Percentiles rank a stretch among this genome's conserved stretches.
Conservation (phyloP, 2,888 invertebrate genomes). For the Heliconius charithonia region DNA sequence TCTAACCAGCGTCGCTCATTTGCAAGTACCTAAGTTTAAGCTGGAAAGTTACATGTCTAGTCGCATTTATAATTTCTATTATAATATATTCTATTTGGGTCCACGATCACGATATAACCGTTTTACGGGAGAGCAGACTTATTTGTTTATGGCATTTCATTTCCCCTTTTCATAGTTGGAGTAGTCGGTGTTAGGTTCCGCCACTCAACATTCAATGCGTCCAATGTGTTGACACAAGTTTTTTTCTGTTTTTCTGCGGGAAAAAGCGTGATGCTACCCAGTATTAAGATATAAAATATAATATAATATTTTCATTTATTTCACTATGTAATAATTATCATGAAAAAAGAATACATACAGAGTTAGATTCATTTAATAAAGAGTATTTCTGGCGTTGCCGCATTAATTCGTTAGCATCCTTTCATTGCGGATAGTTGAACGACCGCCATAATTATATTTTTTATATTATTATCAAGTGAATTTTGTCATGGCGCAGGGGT, state of each 20-base stretch:
- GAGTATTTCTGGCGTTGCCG: conserved; percentile 35
- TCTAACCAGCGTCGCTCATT: conserved; percentile 11
- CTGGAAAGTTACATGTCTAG: neutral
- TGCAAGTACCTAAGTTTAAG: conserved; percentile 17
- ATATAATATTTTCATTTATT: neutral
- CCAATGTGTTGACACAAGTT: neutral
- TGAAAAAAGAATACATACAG: neutral
- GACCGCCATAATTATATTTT: conserved; percentile 17
- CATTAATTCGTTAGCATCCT: conserved; percentile 43
- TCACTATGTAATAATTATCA: neutral
- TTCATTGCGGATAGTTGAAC: conserved; percentile 39
- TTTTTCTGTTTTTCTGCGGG: neutral
- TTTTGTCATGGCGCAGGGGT: neutral
- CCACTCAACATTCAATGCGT: neutral
- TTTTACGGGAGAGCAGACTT: neutral
- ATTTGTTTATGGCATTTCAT: neutral
- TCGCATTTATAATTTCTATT: neutral
- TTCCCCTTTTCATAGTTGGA: no score
- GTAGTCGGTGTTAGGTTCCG: no score
- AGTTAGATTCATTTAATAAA: conserved; percentile 35
- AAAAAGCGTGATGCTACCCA: no score
- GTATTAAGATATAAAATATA: neutral
- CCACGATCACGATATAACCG: neutral
- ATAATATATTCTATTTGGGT: conserved; percentile 10
- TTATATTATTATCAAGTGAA: conserved; percentile 12